phyloP scores from a whole-genome alignment of 1,140 invertebrate species.

The Tetramorium alpestre region DNA sequence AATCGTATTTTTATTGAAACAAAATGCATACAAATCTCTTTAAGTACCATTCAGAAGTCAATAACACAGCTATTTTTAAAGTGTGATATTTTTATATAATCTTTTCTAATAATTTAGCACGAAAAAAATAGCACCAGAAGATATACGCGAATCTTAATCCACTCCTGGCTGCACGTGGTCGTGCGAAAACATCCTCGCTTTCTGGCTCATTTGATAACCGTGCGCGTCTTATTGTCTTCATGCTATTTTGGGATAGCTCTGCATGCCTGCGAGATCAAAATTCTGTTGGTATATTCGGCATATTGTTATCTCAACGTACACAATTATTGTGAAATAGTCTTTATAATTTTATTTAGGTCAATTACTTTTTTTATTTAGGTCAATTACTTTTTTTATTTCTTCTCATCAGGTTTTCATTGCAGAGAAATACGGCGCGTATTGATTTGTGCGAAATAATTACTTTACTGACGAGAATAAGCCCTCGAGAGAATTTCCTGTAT shows the following conservation, averaged over 20 bases:
- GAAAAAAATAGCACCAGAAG: not conserved
- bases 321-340: not conserved
- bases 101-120: not conserved
- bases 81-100: not conserved
- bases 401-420: not conserved
- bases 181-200: constrained; percentile 4
- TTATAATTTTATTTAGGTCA: not conserved
- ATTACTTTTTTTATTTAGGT: not conserved
- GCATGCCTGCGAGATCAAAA: constrained; percentile 20
- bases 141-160: constrained; percentile 40
- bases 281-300: not conserved
- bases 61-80: not conserved
- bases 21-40: not conserved
- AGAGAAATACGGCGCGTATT: not conserved
- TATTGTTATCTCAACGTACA: not conserved
- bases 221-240: constrained; percentile 43
- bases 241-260: constrained; percentile 43
- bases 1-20: not conserved
- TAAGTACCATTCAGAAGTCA: not conserved
- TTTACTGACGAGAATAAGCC: constrained; percentile 11
- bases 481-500: constrained; percentile 2
- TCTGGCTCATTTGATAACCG: constrained; percentile 9
- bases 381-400: not conserved
- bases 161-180: constrained; percentile 32
- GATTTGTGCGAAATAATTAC: constrained; percentile 39